Evolutionary conservation across 2,888 invertebrate species (phyloP), one percentile per base, ranked within the genome.

Genomic region (Aproaerema taeniolella): DNA sequence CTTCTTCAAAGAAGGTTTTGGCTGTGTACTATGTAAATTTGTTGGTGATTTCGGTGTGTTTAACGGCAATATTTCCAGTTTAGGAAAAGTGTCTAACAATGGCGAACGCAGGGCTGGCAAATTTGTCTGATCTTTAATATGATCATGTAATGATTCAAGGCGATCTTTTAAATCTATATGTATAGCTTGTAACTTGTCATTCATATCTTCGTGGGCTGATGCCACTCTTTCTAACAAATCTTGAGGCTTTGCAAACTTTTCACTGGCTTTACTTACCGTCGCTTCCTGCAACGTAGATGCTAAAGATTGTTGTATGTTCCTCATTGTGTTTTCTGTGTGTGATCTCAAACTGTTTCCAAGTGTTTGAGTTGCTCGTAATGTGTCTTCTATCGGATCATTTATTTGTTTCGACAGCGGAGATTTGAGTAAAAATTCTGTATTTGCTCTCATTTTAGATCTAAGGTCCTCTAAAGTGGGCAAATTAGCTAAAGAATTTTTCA

Each of bases 111-210:
- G 32, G 7, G 50, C 38, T 15, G 53, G 50, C 2, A 61, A 42
- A 41, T 49, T 55, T 14, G 66, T 44, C 11, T 56, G 55, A 38
- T 71, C 70, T 15, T 62, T 44, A 35, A 76, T 46, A 49, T 57
- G 59, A 29, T 67, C 68, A 20, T 62, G 71, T 43, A 77, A 52
- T 14, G 71, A 55, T 45, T 67, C 58, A 32, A 80, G 47, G 16
- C 74, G 66, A 41, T 79, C 79, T 46, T 67, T 73, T 2, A 82
- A 60, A 53, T 80, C 78, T 13, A 58, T 52, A 35, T 74, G 76
- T 28, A 82, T 52, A 12, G 65, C 67, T 55, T 67, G 62, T 8
- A 85, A 46, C 51, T 73, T 82, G 38, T 81, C 76, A 48, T 58
- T 70, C 1, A 79, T 46, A 28, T 82, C 72, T 41, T 70, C 65